Base-by-base conservation (phyloP, 2,888 invertebrate species). In the Nemapogon koenigi region DNA sequence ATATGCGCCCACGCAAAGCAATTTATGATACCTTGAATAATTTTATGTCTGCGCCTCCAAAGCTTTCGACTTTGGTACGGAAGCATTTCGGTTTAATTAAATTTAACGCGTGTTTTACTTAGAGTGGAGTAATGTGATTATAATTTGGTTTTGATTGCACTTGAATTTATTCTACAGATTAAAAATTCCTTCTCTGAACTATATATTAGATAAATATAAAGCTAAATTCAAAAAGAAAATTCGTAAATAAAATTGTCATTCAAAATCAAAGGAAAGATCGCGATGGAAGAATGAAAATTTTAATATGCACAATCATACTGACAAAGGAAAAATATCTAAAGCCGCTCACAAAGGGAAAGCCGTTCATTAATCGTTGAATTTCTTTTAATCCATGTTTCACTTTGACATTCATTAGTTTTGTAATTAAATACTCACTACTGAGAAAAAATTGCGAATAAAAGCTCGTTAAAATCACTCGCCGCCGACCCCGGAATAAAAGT, bases 391-490 rank as follows among this genome's bases (percentile, higher is more conserved):
- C 31, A 10, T 22, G 6, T 22, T 55, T 57, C 53, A 50, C 62
- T 65, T 65, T 66, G 68, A 62, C 64, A 65, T 68, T 71, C 65
- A 70, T 70, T 68, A 67, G 63, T 67, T 67, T 62, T 56, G 25
- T 19, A 22, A 58, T 59, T 60, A 64, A 65, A 64, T 57, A 57
- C 55, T 49, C 52, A 52, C 50, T 49, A 50, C 51, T 42, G 47
- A 53, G 55, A 58, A 60, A 62, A 65, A 60, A 48, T 52, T 50
- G 53, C 53, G 54, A 62, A 69, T 63, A 63, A 68, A 67, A 61
- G 57, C 68, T 73, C 64, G 66, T 72, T 72, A 72, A 68, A 73
- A 67, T 67, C 62, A 62, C 62, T 65, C 61, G 59, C 50, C 59
- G 46, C 55, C 62, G 62, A 60, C 59, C 51, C 58, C 58, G 50